Percentiles rank a stretch among this genome's conserved stretches.
Conservation (phyloP, 2,888 invertebrate species). For the Volucella zonaria region DNA sequence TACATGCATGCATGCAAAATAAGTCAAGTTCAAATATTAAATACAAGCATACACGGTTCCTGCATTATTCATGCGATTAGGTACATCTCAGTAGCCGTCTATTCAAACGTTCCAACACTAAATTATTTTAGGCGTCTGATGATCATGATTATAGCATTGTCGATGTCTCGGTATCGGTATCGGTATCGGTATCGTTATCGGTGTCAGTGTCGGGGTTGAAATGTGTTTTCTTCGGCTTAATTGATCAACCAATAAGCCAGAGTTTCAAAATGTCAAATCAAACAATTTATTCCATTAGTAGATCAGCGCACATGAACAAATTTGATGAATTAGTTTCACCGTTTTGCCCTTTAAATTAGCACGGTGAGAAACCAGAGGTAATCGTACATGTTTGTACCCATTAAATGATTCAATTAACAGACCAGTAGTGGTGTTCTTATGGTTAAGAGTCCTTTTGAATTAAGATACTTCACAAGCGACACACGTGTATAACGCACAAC, state of each 20-base stretch:
- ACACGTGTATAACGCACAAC: no score
- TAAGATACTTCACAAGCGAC: no score
- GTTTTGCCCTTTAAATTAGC: not conserved
- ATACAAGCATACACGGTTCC: not conserved
- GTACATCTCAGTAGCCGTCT: no score
- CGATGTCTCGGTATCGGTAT: not conserved
- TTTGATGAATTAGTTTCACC: slow-evolving; percentile 6
- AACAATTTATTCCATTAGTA: slow-evolving; percentile 38
- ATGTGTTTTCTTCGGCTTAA: slow-evolving; percentile 8
- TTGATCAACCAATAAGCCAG: slow-evolving; percentile 29
- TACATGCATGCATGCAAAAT: not conserved
- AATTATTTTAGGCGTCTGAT: slow-evolving; percentile 7
- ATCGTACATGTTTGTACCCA: no score
- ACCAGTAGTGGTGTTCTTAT: no score
- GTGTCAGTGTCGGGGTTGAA: no score
- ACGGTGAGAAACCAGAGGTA: no score
- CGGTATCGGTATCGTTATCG: no score
- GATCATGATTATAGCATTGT: not conserved
- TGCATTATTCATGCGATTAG: slow-evolving; percentile 14
- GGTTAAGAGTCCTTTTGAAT: no score
- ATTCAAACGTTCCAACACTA: not conserved
- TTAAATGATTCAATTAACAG: no score
- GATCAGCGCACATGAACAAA: slow-evolving; percentile 14
- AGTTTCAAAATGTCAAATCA: slow-evolving; percentile 21
- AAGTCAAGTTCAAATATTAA: slow-evolving; percentile 10